These are phyloP conservation scores for Timema cristinae DNA, from an alignment of 2,888 invertebrate species.

Conservation along the genomic window DNA sequence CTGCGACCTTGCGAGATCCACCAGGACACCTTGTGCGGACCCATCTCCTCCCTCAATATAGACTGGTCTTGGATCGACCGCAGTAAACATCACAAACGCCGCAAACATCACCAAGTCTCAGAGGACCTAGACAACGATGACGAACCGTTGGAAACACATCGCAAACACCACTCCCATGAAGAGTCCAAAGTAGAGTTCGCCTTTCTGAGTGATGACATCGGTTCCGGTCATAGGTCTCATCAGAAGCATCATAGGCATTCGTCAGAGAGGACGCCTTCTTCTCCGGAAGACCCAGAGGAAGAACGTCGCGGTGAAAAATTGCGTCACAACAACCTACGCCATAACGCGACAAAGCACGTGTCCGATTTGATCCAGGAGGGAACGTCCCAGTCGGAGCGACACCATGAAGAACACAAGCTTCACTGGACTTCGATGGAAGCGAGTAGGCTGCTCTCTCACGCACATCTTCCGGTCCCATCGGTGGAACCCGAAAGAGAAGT, in stretches of 20 bases:
- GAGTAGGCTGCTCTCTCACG: too few species aligned
- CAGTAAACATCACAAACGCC: background rate
- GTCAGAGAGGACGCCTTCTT: conserved; percentile 15
- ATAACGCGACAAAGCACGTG: too few species aligned
- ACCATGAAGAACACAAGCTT: conserved; percentile 19
- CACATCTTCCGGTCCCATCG: too few species aligned
- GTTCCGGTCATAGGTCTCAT: background rate
- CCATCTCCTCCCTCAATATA: conserved; percentile 60
- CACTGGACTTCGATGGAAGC: conserved; percentile 18
- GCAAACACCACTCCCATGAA: too few species aligned
- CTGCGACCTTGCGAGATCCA: conserved; percentile 69
- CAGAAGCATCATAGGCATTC: conserved; percentile 8
- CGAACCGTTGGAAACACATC: too few species aligned
- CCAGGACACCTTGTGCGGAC: conserved; percentile 70
- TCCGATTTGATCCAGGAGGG: background rate
- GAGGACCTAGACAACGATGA: too few species aligned
- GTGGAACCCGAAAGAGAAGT: too few species aligned
- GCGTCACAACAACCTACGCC: background rate
- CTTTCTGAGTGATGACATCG: too few species aligned
- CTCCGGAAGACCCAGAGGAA: conserved; percentile 29
- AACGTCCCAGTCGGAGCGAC: conserved; percentile 15
- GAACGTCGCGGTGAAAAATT: background rate
- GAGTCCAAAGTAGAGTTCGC: too few species aligned
- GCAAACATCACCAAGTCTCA: background rate
- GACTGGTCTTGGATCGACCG: conserved; percentile 51